These are phyloP conservation scores for Crioceris asparagi DNA, from an alignment of 2,888 invertebrate species.

Conservation along the genomic window DNA sequence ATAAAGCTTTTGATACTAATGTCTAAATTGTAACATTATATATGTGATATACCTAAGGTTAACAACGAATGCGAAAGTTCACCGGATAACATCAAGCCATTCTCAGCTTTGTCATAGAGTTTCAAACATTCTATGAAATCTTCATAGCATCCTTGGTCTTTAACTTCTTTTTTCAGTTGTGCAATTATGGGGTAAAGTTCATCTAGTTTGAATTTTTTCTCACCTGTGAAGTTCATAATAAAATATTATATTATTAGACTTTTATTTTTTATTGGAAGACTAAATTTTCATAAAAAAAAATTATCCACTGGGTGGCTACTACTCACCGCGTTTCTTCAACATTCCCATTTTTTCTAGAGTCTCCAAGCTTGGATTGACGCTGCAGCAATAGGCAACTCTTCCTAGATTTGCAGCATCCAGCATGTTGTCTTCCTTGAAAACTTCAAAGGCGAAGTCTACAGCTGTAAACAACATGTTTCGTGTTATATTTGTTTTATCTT, in stretches of 20 bases:
- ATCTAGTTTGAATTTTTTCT: conserved; percentile 84
- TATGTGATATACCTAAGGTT: conserved; percentile 71
- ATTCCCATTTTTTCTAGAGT: conserved; percentile 88
- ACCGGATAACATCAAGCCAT: conserved; percentile 89
- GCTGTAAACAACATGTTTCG: conserved; percentile 22
- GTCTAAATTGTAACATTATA: no score
- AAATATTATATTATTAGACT: no score
- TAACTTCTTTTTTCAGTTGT: conserved; percentile 78
- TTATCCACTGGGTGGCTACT: background rate
- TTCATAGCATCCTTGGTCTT: conserved; percentile 91
- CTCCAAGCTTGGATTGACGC: conserved; percentile 88
- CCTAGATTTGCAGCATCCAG: conserved; percentile 86
- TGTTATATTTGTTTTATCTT: no score
- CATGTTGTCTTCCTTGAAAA: conserved; percentile 61
- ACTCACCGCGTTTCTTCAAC: conserved; percentile 52
- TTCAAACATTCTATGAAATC: conserved; percentile 99
- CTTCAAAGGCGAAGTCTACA: conserved; percentile 29
- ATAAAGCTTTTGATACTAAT: no score
- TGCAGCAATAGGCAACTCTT: conserved; percentile 81
- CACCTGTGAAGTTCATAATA: conserved; percentile 40
- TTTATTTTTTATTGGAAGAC: no score
- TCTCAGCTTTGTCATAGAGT: conserved; percentile 96
- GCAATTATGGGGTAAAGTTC: conserved; percentile 96
- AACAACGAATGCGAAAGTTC: conserved; percentile 92
- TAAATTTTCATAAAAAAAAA: no score